Conservation (phyloP, 2,888 invertebrate genomes). For the Leptogaster cylindrica region DNA sequence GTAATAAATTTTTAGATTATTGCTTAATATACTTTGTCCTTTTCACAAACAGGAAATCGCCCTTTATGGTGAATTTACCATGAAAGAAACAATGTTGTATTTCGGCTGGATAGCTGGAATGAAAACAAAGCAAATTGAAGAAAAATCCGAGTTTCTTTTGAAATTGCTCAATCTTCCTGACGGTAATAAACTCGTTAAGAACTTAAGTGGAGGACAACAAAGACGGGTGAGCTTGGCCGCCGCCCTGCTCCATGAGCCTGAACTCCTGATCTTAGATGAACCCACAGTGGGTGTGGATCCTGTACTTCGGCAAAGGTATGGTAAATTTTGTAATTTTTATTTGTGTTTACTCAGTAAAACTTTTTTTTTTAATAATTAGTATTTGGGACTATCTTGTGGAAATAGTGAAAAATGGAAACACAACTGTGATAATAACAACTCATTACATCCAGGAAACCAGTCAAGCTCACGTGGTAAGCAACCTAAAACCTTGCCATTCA, state of each 20-base stretch:
- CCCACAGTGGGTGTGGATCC: constrained; percentile 95
- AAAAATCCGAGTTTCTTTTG: constrained; percentile 75
- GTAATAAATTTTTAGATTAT: constrained; percentile 23
- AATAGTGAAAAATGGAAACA: constrained; percentile 75
- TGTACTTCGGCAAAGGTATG: constrained; percentile 77
- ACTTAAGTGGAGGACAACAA: constrained; percentile 88
- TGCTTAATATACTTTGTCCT: constrained; percentile 33
- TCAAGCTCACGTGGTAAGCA: constrained; percentile 78
- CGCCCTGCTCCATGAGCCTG: constrained; percentile 86
- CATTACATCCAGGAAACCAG: constrained; percentile 88
- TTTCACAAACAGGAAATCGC: constrained; percentile 69
- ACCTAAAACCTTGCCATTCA: background rate
- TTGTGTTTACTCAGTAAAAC: background rate
- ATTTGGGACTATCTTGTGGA: constrained; percentile 87
- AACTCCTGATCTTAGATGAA: constrained; percentile 88
- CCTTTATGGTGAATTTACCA: constrained; percentile 78
- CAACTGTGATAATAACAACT: constrained; percentile 85
- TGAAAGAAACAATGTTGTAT: constrained; percentile 80
- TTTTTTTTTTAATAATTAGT: constrained; percentile 63
- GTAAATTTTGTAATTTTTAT: constrained; percentile 1
- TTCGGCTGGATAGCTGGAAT: constrained; percentile 85
- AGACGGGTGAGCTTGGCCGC: constrained; percentile 87
- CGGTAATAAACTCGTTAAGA: constrained; percentile 72
- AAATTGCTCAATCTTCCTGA: constrained; percentile 68
- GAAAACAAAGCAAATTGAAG: constrained; percentile 70